Conservation (phyloP, 1,140 invertebrate species). For the Theocolax elegans region DNA sequence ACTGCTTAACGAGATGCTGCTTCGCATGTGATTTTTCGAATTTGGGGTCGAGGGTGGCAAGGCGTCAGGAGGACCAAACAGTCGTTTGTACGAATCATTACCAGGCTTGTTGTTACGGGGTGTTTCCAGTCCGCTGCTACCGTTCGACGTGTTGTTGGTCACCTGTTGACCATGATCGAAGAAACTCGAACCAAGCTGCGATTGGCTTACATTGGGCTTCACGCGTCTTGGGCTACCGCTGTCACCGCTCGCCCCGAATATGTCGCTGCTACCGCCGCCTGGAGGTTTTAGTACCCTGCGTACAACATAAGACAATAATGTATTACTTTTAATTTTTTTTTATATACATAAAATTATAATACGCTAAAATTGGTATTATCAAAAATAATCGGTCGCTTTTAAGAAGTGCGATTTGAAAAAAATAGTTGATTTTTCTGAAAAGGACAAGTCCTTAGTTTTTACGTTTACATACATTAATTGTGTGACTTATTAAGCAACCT, state of each 20-base stretch:
- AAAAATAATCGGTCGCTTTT: too few species aligned
- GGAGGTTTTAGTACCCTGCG: slow-evolving; percentile 75
- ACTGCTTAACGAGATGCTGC: slow-evolving; percentile 58
- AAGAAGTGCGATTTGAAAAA: too few species aligned
- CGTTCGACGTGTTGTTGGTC: slow-evolving; percentile 41
- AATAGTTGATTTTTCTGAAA: too few species aligned
- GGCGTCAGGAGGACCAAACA: slow-evolving; percentile 67
- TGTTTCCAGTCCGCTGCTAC: slow-evolving; percentile 48
- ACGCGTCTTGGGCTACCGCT: slow-evolving; percentile 59
- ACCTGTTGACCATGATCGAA: slow-evolving; percentile 53
- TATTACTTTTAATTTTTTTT: too few species aligned
- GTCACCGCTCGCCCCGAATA: slow-evolving; percentile 67
- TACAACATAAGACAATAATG: slow-evolving; percentile 44
- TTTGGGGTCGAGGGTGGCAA: slow-evolving; percentile 57
- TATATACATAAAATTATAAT: too few species aligned
- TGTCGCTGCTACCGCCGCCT: slow-evolving; percentile 74
- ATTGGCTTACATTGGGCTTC: slow-evolving; percentile 58
- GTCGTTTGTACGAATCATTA: slow-evolving; percentile 68
- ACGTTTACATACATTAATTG: too few species aligned
- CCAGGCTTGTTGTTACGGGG: slow-evolving; percentile 63
- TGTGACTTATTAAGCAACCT: too few species aligned
- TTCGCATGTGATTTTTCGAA: slow-evolving; percentile 65
- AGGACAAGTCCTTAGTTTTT: too few species aligned
- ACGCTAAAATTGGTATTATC: too few species aligned
- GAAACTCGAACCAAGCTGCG: slow-evolving; percentile 61